phyloP scores from a whole-genome alignment of 1,140 invertebrate species.

The Apolygus lucorum region DNA sequence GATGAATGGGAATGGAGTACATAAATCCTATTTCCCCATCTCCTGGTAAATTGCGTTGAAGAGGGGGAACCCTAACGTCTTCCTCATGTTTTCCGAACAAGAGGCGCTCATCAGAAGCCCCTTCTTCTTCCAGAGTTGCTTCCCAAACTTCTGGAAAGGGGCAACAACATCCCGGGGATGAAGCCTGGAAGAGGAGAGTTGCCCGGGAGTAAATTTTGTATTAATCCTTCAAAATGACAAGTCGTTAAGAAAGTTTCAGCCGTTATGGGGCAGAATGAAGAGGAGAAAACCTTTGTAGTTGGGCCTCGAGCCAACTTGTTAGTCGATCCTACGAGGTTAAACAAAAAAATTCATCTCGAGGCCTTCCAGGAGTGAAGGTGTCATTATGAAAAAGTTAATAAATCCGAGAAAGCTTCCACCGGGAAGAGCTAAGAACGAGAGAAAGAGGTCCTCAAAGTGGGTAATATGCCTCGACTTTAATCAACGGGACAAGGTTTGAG shows the following conservation, averaged over 20 bases:
- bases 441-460: constrained; percentile 8
- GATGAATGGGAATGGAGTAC: too few species aligned
- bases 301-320: constrained; percentile 3
- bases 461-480: constrained; percentile 10
- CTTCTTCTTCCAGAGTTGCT: too few species aligned
- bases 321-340: not conserved
- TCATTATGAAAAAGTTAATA: constrained; percentile 17
- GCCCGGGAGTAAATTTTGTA: not conserved
- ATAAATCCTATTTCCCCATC: too few species aligned
- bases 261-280: not conserved
- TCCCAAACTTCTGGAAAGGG: too few species aligned
- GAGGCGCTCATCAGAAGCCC: too few species aligned
- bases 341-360: constrained; percentile 4
- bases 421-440: too few species aligned
- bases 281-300: constrained; percentile 3
- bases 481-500: not conserved
- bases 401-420: not conserved
- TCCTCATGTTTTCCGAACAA: too few species aligned
- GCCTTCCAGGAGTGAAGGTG: constrained; percentile 2
- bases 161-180: too few species aligned
- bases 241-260: constrained; percentile 3
- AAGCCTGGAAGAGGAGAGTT: not conserved
- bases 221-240: constrained; percentile 5
- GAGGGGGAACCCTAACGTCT: too few species aligned
- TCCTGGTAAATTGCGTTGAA: too few species aligned